Conservation (phyloP, 2,888 invertebrate species). For the Incurvaria masculella region DNA sequence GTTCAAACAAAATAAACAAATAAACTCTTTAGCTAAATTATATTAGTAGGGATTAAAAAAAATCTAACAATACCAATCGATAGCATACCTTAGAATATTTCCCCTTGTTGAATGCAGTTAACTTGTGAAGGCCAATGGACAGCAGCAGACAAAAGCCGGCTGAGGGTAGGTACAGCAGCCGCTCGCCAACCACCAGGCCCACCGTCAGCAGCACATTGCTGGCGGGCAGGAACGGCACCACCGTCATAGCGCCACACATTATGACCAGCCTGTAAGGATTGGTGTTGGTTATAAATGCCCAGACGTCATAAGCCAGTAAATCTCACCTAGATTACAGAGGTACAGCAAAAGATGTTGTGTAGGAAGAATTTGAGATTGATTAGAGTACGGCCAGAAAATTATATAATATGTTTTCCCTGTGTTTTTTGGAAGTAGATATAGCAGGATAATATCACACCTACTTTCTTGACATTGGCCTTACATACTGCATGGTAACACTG, state of each 20-base stretch:
- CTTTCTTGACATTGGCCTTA: too few species aligned
- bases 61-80: constrained; percentile 11
- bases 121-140: constrained; percentile 54
- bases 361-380: too few species aligned
- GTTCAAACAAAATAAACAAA: constrained; percentile 19
- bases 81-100: not conserved
- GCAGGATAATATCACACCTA: too few species aligned
- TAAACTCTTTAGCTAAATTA: constrained; percentile 16
- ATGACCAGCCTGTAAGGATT: constrained; percentile 46
- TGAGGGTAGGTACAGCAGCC: constrained; percentile 80
- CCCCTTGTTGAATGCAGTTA: constrained; percentile 13
- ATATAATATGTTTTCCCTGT: too few species aligned
- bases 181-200: constrained; percentile 88
- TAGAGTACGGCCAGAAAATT: too few species aligned
- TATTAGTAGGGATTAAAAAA: constrained; percentile 20
- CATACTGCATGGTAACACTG: too few species aligned
- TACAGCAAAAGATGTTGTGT: not conserved
- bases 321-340: constrained; percentile 1
- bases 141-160: constrained; percentile 75
- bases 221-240: constrained; percentile 82
- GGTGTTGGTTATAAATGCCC: not conserved
- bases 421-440: constrained; percentile 19
- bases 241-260: constrained; percentile 58
- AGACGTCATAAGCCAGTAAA: constrained; percentile 4
- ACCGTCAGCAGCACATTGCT: constrained; percentile 81